A percentile compares a stretch with the other conserved stretches of the same genome.
These are phyloP conservation scores for Drosophila neocordata DNA, from an alignment of 1,140 invertebrate species.

Conservation along the genomic window DNA sequence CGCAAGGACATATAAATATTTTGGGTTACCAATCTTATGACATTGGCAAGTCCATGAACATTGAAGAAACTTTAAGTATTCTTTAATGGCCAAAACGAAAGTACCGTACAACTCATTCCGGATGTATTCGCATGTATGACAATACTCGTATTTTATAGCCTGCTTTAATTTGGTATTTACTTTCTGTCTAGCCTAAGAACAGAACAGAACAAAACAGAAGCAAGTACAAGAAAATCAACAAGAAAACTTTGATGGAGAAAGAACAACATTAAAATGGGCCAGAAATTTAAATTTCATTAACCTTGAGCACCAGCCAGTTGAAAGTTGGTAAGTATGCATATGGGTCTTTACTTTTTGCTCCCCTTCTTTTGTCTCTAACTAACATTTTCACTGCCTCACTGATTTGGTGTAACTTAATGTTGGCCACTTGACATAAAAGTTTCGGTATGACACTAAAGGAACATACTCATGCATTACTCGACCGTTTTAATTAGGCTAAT, in stretches of 20 bases:
- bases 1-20: neutral
- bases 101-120: no score
- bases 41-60: neutral
- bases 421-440: conserved; percentile 11
- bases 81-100: neutral
- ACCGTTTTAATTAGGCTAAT: conserved; percentile 2
- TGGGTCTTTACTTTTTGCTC: neutral
- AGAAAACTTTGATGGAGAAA: conserved; percentile 33
- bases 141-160: neutral
- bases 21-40: neutral
- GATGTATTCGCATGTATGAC: neutral
- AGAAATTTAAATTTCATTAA: conserved; percentile 77
- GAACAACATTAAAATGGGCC: conserved; percentile 45
- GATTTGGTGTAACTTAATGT: neutral
- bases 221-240: conserved; percentile 24
- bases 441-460: neutral
- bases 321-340: conserved; percentile 1
- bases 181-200: conserved; percentile 34
- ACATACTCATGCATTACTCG: neutral
- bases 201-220: conserved; percentile 36
- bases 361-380: neutral
- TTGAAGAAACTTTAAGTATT: neutral
- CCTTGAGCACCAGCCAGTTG: conserved; percentile 23
- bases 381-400: neutral
- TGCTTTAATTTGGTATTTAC: conserved; percentile 37